Percentiles rank a stretch among this genome's conserved stretches.
Conservation (phyloP, 2,888 invertebrate species). For the Tanaodytes sp. region DNA sequence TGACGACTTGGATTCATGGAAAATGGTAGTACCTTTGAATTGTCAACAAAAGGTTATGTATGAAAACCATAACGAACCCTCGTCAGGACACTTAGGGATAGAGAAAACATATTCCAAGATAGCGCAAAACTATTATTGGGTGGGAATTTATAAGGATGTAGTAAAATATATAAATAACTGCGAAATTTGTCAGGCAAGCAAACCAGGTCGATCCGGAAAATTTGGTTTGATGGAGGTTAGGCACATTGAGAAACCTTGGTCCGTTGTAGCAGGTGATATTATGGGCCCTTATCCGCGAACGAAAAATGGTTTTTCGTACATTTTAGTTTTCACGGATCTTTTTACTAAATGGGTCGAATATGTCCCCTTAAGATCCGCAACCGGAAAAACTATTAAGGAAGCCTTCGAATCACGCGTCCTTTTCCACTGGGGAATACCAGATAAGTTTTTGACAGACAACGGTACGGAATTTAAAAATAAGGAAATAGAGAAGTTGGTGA, state of each 20-base stretch:
- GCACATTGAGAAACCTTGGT: background rate
- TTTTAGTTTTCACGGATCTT: background rate
- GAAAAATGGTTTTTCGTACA: background rate
- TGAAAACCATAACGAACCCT: background rate
- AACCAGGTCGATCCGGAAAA: no score
- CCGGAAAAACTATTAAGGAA: background rate
- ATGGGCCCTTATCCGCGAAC: background rate
- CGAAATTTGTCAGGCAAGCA: background rate
- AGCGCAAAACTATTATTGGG: background rate
- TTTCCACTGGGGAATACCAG: background rate
- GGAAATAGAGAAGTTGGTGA: background rate
- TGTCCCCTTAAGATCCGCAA: background rate
- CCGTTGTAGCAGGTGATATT: background rate
- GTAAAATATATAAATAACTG: background rate
- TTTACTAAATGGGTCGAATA: constrained; percentile 4
- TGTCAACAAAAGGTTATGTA: background rate
- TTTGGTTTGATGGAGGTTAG: background rate
- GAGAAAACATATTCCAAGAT: constrained; percentile 6
- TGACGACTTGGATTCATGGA: background rate
- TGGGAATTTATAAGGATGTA: background rate
- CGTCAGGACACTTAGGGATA: background rate
- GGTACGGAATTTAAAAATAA: constrained; percentile 1
- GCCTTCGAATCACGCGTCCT: background rate
- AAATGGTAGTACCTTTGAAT: background rate
- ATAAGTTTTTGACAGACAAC: background rate